These are phyloP conservation scores for Neolamprologus falcicula DNA, from an alignment of 2,113 vertebrate species.

Conservation along the genomic window DNA sequence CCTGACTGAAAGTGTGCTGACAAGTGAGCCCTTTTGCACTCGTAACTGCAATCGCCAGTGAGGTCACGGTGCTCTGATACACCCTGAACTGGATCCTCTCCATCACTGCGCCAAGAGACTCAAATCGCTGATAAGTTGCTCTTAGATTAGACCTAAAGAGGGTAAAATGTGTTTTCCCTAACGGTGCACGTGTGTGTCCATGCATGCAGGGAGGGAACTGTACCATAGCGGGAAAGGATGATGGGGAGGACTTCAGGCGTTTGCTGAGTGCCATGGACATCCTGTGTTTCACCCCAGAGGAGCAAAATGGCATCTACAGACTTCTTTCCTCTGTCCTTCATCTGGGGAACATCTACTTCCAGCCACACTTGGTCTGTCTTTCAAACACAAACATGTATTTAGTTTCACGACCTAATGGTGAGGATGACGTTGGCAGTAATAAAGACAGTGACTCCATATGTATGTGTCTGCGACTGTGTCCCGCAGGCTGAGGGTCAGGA, in stretches of 20 bases:
- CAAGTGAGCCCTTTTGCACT: neutral
- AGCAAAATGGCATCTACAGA: slow-evolving; percentile 89
- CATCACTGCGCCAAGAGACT: neutral
- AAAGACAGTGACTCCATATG: neutral
- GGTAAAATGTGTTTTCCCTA: neutral
- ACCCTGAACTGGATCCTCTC: neutral
- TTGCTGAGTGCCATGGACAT: slow-evolving; percentile 91
- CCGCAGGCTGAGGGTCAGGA: slow-evolving; percentile 85
- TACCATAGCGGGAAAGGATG: slow-evolving; percentile 83
- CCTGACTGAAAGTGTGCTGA: neutral
- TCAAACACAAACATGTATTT: neutral
- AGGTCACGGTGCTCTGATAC: neutral
- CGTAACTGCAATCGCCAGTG: neutral
- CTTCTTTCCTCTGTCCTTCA: slow-evolving; percentile 93
- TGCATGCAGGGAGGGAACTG: slow-evolving; percentile 88
- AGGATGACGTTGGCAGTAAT: neutral
- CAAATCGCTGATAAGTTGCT: neutral
- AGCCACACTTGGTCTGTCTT: slow-evolving; percentile 51
- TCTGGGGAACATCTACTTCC: slow-evolving; percentile 92
- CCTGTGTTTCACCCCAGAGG: slow-evolving; percentile 83
- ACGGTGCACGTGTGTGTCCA: neutral
- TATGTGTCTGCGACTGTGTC: neutral
- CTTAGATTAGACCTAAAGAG: slow-evolving; percentile 4
- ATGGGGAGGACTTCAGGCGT: slow-evolving; percentile 83
- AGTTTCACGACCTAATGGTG: neutral